Percentiles rank a stretch among this genome's conserved stretches.
These are phyloP conservation scores for Pyrrhia umbra DNA, from an alignment of 2,888 invertebrate species.

Conservation along the genomic window DNA sequence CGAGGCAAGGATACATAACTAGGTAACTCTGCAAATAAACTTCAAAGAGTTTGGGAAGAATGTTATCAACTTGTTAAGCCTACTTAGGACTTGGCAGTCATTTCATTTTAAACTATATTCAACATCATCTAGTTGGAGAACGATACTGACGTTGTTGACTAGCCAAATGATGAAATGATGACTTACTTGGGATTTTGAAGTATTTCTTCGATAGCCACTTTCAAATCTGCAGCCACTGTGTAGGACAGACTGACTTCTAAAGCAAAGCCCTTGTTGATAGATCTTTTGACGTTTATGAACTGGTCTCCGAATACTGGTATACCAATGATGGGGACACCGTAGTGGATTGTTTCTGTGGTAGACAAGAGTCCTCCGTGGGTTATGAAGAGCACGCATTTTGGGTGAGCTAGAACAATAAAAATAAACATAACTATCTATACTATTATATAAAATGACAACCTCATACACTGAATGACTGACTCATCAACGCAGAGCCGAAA, in stretches of 20 bases:
- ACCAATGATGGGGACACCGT: constrained; percentile 77
- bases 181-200: constrained; percentile 69
- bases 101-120: too few relatives aligned
- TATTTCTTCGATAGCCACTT: constrained; percentile 69
- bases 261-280: constrained; percentile 72
- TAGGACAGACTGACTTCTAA: constrained; percentile 67
- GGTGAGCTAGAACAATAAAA: constrained; percentile 73
- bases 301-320: constrained; percentile 81
- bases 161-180: not conserved
- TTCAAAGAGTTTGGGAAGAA: too few relatives aligned
- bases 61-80: too few relatives aligned
- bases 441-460: too few relatives aligned
- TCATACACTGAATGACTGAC: too few relatives aligned
- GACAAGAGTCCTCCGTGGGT: constrained; percentile 83
- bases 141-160: not conserved
- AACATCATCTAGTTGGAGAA: not conserved
- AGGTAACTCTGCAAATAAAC: too few relatives aligned
- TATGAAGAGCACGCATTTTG: constrained; percentile 78
- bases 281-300: constrained; percentile 72
- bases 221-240: constrained; percentile 61
- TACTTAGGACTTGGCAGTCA: too few relatives aligned
- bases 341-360: constrained; percentile 75
- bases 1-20: too few relatives aligned
- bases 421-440: too few relatives aligned
- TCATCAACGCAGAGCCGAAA: too few relatives aligned